Base-by-base conservation (phyloP, 2,113 vertebrate species). In the Piaya cayana region DNA sequence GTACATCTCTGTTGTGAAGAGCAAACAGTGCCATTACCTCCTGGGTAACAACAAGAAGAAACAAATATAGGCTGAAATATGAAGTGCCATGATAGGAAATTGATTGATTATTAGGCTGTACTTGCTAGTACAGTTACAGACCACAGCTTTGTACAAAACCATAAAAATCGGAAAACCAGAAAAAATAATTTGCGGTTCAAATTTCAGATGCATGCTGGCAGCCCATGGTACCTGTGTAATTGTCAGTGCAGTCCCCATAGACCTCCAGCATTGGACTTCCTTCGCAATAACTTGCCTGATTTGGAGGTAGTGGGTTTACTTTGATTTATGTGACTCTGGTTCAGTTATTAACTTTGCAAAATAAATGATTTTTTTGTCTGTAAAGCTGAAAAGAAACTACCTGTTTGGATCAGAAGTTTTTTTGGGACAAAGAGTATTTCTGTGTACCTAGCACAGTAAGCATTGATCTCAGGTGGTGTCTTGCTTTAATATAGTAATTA, bases 401-500 rank as follows among this genome's bases (percentile, higher is more conserved):
- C 36, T 47, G 27, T 69, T 93, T 92, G 2, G 2, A 55, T 81
- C 49, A 56, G 58, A 74, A 91, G 19, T 21, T 95, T 93, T 77
- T 17, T 53, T 27, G 13, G 53, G 68, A 79, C 56, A 64, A 74
- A 52, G 30, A 20, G 12, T 70, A 12, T 86, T 93, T 95, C 80
- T 78, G 60, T 80, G 64, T 64, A 21, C 49, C 69, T 59, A 64
- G 43, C 39, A 76, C 49, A 92, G 59, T 3, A 72, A 62, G 15
- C 80, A 78, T 65, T 64, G 88, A 93, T 92, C 80, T 95, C 62
- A 75, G 80, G 90, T 85, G 89, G 65, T 1, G 8, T 72, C 78
- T 84, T 64, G 45, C 77, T 92, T 91, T 93, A 93, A 93, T 92
- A 89, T 67, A 90, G 80, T 95, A 96, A 95, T 96, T 97, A 97